Conservation (phyloP, 2,888 invertebrate species). For the Orthosia incerta region DNA sequence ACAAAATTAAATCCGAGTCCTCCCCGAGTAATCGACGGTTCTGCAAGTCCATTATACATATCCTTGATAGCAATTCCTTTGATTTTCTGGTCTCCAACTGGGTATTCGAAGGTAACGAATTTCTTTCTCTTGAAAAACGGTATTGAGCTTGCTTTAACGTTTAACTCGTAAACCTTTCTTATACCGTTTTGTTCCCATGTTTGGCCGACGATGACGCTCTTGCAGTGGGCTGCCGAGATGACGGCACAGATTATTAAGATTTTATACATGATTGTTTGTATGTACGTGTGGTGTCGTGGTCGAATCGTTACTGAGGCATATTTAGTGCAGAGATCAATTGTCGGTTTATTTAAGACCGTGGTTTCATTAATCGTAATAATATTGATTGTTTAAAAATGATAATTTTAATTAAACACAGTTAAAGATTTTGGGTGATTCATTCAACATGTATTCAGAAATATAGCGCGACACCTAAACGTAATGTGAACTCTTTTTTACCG, state of each 20-base stretch:
- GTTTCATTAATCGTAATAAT: constrained; percentile 46
- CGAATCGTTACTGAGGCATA: constrained; percentile 40
- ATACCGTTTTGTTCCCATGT: constrained; percentile 76
- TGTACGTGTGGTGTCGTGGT: constrained; percentile 54
- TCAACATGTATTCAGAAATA: no score
- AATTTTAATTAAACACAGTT: neutral
- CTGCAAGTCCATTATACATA: constrained; percentile 80
- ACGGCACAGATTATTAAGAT: constrained; percentile 66
- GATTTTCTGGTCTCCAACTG: constrained; percentile 77
- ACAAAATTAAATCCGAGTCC: constrained; percentile 84
- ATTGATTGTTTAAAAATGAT: neutral
- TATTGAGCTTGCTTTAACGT: constrained; percentile 70
- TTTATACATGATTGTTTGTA: constrained; percentile 47
- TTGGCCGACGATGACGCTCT: constrained; percentile 82
- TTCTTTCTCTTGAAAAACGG: constrained; percentile 80
- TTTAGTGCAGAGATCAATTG: constrained; percentile 55
- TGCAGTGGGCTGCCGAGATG: constrained; percentile 70
- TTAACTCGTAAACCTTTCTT: constrained; percentile 78
- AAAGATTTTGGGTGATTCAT: neutral
- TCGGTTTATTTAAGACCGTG: constrained; percentile 36
- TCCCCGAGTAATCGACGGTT: constrained; percentile 83
- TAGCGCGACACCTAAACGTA: no score
- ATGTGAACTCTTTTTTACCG: no score
- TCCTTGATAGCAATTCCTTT: constrained; percentile 87
- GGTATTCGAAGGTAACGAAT: constrained; percentile 79